phyloP scores from a whole-genome alignment of 2,113 vertebrate species.

The Sturnus vulgaris region DNA sequence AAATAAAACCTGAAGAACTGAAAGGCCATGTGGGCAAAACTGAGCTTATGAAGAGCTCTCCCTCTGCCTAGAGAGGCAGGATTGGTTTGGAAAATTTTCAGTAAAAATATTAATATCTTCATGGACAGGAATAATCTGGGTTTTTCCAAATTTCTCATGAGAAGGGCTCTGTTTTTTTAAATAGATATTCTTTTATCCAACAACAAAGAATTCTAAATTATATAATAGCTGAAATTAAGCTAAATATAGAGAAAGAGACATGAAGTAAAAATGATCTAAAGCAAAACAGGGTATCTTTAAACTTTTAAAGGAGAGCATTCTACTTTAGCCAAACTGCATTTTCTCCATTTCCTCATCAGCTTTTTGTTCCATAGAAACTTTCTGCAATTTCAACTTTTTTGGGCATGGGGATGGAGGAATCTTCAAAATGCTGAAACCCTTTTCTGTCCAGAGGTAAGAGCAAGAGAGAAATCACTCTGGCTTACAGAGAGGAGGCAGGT shows the following conservation, averaged over 20 bases:
- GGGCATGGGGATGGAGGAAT: neutral
- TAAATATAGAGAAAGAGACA: constrained; percentile 41
- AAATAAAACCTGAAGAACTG: neutral
- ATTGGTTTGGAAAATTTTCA: constrained; percentile 44
- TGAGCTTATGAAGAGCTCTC: neutral
- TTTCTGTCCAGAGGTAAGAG: neutral
- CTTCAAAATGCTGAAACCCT: neutral
- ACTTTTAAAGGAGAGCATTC: constrained; percentile 26
- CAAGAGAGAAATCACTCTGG: neutral
- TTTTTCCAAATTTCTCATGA: constrained; percentile 52
- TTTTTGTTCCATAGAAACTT: neutral
- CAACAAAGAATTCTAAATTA: constrained; percentile 47
- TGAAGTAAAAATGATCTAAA: constrained; percentile 5
- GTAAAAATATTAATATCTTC: constrained; percentile 58
- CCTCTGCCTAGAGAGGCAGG: neutral
- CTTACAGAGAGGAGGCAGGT: fast-evolving
- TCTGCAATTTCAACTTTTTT: neutral
- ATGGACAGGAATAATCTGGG: constrained; percentile 30
- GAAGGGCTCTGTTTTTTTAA: neutral
- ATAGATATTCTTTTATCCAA: constrained; percentile 38
- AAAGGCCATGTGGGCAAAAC: neutral
- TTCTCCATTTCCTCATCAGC: neutral
- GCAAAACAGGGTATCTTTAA: constrained; percentile 22
- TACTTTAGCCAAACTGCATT: neutral
- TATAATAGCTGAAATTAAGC: constrained; percentile 46